Conservation (phyloP, 2,797 vertebrate species). For the Adelosebastes latens region DNA sequence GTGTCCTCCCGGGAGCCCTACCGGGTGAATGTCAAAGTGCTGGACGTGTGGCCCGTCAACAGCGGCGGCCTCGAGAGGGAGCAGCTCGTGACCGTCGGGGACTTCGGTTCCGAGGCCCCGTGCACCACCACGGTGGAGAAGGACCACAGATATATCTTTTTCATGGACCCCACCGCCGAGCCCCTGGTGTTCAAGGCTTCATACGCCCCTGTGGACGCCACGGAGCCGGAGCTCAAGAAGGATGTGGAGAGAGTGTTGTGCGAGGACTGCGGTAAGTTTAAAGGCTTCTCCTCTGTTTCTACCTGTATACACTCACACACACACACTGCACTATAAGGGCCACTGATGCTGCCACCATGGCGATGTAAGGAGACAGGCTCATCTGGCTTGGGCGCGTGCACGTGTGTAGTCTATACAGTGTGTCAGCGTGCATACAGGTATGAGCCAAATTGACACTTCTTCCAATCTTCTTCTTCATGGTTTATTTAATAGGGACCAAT, state of each 20-base stretch:
- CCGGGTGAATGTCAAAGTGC: constrained; percentile 93
- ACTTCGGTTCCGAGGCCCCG: constrained; percentile 87
- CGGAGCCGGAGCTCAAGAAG: constrained; percentile 93
- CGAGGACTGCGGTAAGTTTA: constrained; percentile 95
- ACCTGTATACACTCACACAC: constrained; percentile 45
- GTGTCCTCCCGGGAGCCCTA: constrained; percentile 83
- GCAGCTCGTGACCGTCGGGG: constrained; percentile 95
- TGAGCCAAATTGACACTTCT: constrained; percentile 46
- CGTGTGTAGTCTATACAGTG: constrained; percentile 40
- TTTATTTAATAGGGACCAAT: no score
- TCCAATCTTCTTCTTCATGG: constrained; percentile 1
- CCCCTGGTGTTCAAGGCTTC: constrained; percentile 92
- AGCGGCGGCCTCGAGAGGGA: constrained; percentile 94
- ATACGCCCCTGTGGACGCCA: constrained; percentile 92
- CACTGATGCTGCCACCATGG: constrained; percentile 61
- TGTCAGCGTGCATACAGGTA: constrained; percentile 27
- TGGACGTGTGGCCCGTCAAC: constrained; percentile 95
- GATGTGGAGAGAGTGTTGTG: constrained; percentile 94
- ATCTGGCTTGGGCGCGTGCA: constrained; percentile 53
- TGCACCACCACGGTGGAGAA: constrained; percentile 92
- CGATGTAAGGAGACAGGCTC: constrained; percentile 70
- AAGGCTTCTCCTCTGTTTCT: constrained; percentile 35
- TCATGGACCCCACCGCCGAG: constrained; percentile 94
- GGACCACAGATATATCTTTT: constrained; percentile 96
- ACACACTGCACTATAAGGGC: constrained; percentile 56